Evolutionary conservation across 2,888 invertebrate genomes (phyloP), one percentile per base, ranked within the genome.

Genomic region (Drosophila algonquin): DNA sequence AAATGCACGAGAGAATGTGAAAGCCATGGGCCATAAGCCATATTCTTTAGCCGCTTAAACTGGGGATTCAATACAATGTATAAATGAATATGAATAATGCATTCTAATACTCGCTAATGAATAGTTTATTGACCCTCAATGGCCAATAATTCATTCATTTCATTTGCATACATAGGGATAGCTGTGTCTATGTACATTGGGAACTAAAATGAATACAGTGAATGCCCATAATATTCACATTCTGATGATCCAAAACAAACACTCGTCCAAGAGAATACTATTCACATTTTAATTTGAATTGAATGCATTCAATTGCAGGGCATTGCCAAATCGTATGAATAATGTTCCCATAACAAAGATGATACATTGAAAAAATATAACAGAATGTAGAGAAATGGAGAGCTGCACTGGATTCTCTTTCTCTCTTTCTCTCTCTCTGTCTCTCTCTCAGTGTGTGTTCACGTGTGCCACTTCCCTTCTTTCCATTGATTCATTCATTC

Each of bases 311-410:
- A 35, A 35, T 4, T 35, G 35, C 35, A 35, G 3, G 32, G 10
- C 32, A 32, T 3, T 32, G 32, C 32, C 10, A 10, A 10, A 35
- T 3, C 40, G 40, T 6, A 40, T n/a, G 40, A 40, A n/a, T 40
- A 40, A n/a, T 40, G 40, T 40, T 40, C 40, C 40, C 40, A 40
- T n/a, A 40, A 40, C 40, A 40, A 40, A 40, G 40, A 40, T 40
- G 40, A 40, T 40, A 40, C n/a, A 14, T 40, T n/a, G 14, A 35
- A 35, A 35, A 35, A 1, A 12, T 5, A 12, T 4, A 35, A 2
- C 35, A 35, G 3, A 12, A 12, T 2, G 12, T 1, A 40, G n/a
- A 5, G 40, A 14, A 14, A 6, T 5, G 14, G 14, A 35, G 12
- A 35, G 35, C 12, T 35, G 4, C 3, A 3, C 10, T 10, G 32